phyloP scores from a whole-genome alignment of 2,888 invertebrate species.

The Harpalus rufipes region DNA sequence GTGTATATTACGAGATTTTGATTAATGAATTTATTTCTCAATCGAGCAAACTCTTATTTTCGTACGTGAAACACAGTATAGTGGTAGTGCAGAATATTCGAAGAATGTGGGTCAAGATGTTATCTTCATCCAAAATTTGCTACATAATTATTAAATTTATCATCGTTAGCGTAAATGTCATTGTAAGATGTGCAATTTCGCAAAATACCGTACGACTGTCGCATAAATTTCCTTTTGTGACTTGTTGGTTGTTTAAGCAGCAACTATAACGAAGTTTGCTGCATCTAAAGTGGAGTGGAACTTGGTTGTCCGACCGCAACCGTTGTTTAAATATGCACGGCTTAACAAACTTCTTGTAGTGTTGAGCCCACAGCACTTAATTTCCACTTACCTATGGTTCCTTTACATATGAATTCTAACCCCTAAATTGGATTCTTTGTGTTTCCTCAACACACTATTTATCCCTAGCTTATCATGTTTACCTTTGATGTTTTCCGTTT shows the following conservation, averaged over 20 bases:
- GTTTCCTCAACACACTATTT: not conserved
- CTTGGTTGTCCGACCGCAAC: conserved; percentile 29
- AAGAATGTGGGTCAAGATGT: too few relatives aligned
- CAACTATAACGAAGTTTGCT: conserved; percentile 14
- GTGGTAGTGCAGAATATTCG: too few relatives aligned
- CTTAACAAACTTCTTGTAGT: conserved; percentile 37
- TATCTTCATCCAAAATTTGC: not conserved
- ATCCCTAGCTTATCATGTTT: not conserved
- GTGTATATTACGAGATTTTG: too few relatives aligned
- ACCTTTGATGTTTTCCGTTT: conserved; percentile 1
- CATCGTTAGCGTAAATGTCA: not conserved
- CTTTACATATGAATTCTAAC: conserved; percentile 23
- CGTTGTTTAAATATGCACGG: conserved; percentile 52
- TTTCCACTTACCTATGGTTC: conserved; percentile 23
- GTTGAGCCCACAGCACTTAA: conserved; percentile 17
- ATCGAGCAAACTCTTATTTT: too few relatives aligned
- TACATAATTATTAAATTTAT: not conserved
- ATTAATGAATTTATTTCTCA: too few relatives aligned
- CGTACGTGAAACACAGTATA: too few relatives aligned
- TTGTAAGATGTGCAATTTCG: not conserved
- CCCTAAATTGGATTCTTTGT: conserved; percentile 29
- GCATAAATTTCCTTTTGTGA: conserved; percentile 26
- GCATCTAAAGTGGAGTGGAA: conserved; percentile 46
- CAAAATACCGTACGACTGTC: not conserved
- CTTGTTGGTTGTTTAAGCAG: conserved; percentile 9